Percentiles rank a stretch among this genome's conserved stretches.
Conservation (phyloP, 2,888 invertebrate species). For the Urechis unicinctus region DNA sequence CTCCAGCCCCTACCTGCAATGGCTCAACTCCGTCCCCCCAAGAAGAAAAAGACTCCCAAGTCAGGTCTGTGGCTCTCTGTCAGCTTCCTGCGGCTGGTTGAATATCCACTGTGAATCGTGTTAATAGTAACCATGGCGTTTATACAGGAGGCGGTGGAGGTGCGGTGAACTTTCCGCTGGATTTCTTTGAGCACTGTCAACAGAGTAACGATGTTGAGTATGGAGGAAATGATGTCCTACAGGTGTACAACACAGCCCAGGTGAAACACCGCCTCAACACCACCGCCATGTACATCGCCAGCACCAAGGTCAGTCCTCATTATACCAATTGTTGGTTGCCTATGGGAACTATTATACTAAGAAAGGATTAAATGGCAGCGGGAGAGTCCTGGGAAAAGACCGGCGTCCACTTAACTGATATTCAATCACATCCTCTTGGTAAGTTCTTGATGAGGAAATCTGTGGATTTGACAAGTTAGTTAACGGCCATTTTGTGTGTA, state of each 20-base stretch:
- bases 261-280: slow-evolving; percentile 85
- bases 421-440: no score
- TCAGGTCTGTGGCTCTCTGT: slow-evolving; percentile 24
- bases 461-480: no score
- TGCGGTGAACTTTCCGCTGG: slow-evolving; percentile 78
- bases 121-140: background rate
- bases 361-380: no score
- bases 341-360: no score
- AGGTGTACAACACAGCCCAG: slow-evolving; percentile 89
- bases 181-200: slow-evolving; percentile 94
- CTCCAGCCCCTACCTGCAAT: slow-evolving; percentile 57
- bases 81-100: background rate
- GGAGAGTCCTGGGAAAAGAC: no score
- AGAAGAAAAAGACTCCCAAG: slow-evolving; percentile 60
- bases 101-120: background rate
- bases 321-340: no score
- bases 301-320: slow-evolving; percentile 63
- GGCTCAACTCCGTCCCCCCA: slow-evolving; percentile 52
- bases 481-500: no score
- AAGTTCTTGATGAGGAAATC: no score
- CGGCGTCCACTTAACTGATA: no score
- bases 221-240: slow-evolving; percentile 88
- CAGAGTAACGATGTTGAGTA: slow-evolving; percentile 88
- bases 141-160: slow-evolving; percentile 49
- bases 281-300: slow-evolving; percentile 82